These are phyloP conservation scores for Anaspis maculata DNA, from an alignment of 2,888 invertebrate genomes.

Conservation along the genomic window DNA sequence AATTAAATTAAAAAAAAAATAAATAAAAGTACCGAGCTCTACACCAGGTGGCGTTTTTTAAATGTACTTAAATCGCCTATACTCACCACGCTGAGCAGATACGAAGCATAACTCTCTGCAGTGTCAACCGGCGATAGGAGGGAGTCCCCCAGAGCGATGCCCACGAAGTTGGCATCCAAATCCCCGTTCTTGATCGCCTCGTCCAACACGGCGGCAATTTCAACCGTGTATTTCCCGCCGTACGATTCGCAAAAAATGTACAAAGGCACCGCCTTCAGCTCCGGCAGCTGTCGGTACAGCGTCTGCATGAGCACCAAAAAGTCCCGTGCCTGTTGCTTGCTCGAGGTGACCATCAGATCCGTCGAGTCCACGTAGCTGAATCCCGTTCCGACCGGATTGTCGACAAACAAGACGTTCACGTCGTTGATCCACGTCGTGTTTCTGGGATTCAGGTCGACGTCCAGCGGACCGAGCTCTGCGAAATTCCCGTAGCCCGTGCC, in stretches of 20 bases:
- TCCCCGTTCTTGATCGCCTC: constrained; percentile 7
- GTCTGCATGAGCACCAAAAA: constrained; percentile 61
- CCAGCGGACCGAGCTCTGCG: constrained; percentile 68
- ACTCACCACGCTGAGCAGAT: constrained; percentile 64
- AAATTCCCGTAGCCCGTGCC: constrained; percentile 61
- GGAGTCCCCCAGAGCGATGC: constrained; percentile 76
- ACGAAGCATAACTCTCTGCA: constrained; percentile 73
- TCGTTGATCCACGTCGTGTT: constrained; percentile 47
- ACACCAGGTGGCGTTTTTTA: too few species aligned
- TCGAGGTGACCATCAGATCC: constrained; percentile 46
- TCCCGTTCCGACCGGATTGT: constrained; percentile 83
- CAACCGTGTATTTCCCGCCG: constrained; percentile 85
- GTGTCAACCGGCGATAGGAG: constrained; percentile 85
- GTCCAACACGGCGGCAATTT: constrained; percentile 52
- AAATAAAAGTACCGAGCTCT: too few species aligned
- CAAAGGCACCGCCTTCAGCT: constrained; percentile 64
- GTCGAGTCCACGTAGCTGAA: constrained; percentile 68
- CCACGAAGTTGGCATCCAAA: constrained; percentile 34
- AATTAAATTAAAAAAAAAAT: too few species aligned
- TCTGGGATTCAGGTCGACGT: constrained; percentile 47
- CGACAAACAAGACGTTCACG: constrained; percentile 70
- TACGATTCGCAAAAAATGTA: constrained; percentile 86
- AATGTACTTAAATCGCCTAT: too few species aligned
- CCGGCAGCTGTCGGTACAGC: constrained; percentile 53
- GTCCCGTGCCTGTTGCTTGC: constrained; percentile 61